Evolutionary conservation across 1,140 invertebrate genomes (phyloP).

Genomic region (Drosophila triauraria): DNA sequence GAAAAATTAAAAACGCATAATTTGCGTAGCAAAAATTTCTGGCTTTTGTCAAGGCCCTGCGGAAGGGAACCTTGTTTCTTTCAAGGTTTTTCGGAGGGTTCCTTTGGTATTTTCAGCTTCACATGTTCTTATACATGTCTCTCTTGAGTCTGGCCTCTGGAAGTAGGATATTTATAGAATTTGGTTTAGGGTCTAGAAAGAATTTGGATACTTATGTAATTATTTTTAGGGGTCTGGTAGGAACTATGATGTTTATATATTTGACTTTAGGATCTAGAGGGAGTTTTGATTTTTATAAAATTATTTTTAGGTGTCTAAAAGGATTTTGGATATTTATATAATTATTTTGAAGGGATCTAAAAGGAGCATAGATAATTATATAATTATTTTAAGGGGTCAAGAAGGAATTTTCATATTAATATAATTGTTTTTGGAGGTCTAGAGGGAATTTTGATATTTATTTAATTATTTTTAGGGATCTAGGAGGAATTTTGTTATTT

Average conservation of each 20-base stretch:
- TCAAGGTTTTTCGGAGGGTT: background rate
- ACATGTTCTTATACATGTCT: background rate
- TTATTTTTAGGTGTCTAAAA: background rate
- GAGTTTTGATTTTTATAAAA: no score
- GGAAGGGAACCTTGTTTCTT: slow-evolving; percentile 7
- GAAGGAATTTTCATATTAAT: background rate
- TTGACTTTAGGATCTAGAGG: no score
- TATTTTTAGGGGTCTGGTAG: no score
- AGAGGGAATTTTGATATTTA: background rate
- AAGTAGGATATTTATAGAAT: background rate
- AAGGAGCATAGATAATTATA: no score
- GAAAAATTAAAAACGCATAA: slow-evolving; percentile 22
- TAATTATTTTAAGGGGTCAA: no score
- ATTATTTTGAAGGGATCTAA: no score
- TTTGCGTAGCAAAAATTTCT: slow-evolving; percentile 8
- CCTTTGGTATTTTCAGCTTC: slow-evolving; percentile 3
- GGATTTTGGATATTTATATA: background rate
- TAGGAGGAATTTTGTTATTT: no score
- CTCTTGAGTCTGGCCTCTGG: no score
- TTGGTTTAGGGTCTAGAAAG: no score
- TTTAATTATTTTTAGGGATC: background rate
- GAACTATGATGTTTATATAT: no score
- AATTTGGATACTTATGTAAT: no score
- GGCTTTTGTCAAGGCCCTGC: slow-evolving; percentile 3
- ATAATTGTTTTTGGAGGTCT: no score